Conservation (phyloP, 2,888 invertebrate genomes). For the Leptopilina myrica region DNA sequence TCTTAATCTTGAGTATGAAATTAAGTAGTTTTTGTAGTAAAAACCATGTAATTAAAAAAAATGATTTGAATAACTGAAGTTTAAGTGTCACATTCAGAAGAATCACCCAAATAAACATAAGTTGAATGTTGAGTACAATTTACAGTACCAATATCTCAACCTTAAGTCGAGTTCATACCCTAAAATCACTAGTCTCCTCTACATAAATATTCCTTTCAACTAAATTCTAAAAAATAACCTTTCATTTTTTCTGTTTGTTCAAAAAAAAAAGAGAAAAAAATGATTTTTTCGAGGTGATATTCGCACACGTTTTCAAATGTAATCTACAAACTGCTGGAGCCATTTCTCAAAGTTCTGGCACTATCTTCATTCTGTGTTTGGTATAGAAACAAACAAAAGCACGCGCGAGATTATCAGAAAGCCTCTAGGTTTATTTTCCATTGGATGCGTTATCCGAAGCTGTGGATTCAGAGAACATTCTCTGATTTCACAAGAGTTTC, state of each 20-base stretch:
- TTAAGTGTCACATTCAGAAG: too few species aligned
- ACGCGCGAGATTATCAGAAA: constrained; percentile 14
- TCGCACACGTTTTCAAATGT: not conserved
- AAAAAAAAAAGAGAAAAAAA: not conserved
- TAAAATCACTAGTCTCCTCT: too few species aligned
- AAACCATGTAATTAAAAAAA: too few species aligned
- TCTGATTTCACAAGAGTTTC: constrained; percentile 19
- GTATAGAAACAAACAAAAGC: constrained; percentile 24
- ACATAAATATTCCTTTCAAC: too few species aligned
- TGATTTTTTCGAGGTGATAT: not conserved
- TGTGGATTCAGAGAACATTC: constrained; percentile 29
- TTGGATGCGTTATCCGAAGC: constrained; percentile 31
- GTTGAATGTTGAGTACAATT: too few species aligned
- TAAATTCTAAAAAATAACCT: too few species aligned
- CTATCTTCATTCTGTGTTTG: constrained; percentile 33
- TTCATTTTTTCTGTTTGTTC: not conserved
- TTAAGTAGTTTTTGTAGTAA: too few species aligned
- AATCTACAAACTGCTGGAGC: not conserved
- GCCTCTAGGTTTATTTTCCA: constrained; percentile 34
- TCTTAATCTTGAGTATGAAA: too few species aligned
- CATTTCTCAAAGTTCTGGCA: constrained; percentile 32
- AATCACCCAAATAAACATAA: too few species aligned
- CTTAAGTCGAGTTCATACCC: too few species aligned
- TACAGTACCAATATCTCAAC: too few species aligned
- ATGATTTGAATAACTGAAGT: too few species aligned